A percentile compares a stretch with the other conserved stretches of the same genome.
Evolutionary conservation across 2,888 invertebrate genomes (phyloP).

Genomic region (Dolichomitus sp.): DNA sequence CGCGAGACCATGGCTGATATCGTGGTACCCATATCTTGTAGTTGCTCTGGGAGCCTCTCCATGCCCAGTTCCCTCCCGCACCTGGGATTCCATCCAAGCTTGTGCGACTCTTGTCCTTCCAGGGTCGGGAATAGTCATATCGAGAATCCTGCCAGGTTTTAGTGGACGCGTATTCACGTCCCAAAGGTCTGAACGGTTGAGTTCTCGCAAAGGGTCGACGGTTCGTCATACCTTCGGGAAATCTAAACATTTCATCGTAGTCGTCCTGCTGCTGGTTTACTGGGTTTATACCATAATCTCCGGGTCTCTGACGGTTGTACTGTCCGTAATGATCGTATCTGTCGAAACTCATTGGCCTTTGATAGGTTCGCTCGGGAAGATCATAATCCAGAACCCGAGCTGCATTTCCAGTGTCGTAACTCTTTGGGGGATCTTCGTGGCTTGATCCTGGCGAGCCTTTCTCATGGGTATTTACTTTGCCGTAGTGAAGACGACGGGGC

Average conservation of each 20-base stretch:
- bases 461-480: slow-evolving; percentile 76
- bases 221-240: slow-evolving; percentile 27
- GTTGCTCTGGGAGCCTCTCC: slow-evolving; percentile 65
- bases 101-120: slow-evolving; percentile 65
- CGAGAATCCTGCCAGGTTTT: slow-evolving; percentile 74
- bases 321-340: slow-evolving; percentile 66
- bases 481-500: slow-evolving; percentile 75
- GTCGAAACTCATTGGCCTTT: slow-evolving; percentile 43
- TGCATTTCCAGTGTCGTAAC: slow-evolving; percentile 63
- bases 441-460: slow-evolving; percentile 67
- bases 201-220: slow-evolving; percentile 58
- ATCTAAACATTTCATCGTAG: slow-evolving; percentile 59
- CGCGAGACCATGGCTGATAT: slow-evolving; percentile 65
- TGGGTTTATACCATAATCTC: slow-evolving; percentile 54
- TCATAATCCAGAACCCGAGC: slow-evolving; percentile 72
- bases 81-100: slow-evolving; percentile 47
- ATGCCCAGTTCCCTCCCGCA: slow-evolving; percentile 66
- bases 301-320: slow-evolving; percentile 53
- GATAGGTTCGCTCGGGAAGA: slow-evolving; percentile 65
- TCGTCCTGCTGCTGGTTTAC: slow-evolving; percentile 34
- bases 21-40: slow-evolving; percentile 68
- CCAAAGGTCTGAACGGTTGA: slow-evolving; percentile 70
- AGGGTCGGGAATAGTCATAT: slow-evolving; percentile 70
- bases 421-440: slow-evolving; percentile 56
- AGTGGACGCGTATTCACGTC: slow-evolving; percentile 71